Evolutionary conservation across 2,797 vertebrate genomes (phyloP).

Genomic region (Pterois miles): DNA sequence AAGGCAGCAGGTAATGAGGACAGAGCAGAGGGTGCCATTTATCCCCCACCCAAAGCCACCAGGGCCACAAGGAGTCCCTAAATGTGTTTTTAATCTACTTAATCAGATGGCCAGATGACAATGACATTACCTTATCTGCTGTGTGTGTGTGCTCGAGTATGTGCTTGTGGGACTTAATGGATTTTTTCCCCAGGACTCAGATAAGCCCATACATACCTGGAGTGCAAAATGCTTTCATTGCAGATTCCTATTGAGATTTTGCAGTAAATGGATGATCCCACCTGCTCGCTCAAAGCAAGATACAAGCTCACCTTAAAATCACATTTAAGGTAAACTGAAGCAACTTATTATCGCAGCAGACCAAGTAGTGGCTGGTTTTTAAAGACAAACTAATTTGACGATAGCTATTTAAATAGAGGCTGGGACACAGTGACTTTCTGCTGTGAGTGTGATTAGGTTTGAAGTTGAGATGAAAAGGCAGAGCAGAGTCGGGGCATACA

Average conservation of each 20-base stretch:
- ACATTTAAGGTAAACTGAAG: constrained; percentile 1
- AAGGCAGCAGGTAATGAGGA: constrained; percentile 16
- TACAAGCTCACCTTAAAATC: constrained; percentile 13
- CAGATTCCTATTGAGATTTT: constrained; percentile 55
- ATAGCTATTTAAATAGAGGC: constrained; percentile 16
- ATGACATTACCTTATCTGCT: constrained; percentile 56
- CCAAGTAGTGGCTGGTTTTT: background rate
- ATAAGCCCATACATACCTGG: constrained; percentile 37
- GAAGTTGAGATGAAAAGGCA: constrained; percentile 55
- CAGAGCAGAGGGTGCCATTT: constrained; percentile 19
- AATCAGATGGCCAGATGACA: constrained; percentile 61
- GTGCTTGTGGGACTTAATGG: constrained; percentile 34
- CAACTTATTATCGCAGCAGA: background rate
- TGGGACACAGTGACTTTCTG: constrained; percentile 9
- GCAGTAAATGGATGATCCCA: constrained; percentile 28
- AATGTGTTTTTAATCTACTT: constrained; percentile 64
- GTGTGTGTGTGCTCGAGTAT: background rate
- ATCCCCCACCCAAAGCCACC: background rate
- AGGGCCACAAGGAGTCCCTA: constrained; percentile 2
- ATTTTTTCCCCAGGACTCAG: constrained; percentile 50
- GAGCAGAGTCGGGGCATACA: constrained; percentile 7
- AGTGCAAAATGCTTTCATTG: constrained; percentile 40
- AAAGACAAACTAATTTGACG: constrained; percentile 19
- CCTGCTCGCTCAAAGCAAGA: constrained; percentile 1
- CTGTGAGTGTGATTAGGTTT: constrained; percentile 36